Percentiles rank a stretch among this genome's conserved stretches.
Evolutionary conservation across 1,140 invertebrate genomes (phyloP).

Genomic region (Meloidogyne chitwoodi): DNA sequence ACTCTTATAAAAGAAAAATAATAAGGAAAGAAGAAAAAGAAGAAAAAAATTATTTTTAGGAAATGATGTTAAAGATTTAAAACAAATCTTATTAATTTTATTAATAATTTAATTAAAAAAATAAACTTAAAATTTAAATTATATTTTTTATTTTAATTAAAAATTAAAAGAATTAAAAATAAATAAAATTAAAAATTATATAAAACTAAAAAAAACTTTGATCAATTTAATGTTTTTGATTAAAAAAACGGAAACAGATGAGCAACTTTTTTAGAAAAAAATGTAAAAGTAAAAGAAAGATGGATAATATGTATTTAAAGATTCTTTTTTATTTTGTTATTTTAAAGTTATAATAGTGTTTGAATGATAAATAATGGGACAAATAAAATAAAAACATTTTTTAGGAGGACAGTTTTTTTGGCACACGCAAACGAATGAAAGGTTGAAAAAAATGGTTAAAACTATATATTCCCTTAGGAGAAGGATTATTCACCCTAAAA

Average conservation of each 20-base stretch:
- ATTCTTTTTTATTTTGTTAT: background rate
- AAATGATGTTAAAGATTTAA: too few relatives aligned
- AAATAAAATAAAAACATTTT: slow-evolving; percentile 3
- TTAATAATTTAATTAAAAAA: too few relatives aligned
- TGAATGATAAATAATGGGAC: slow-evolving; percentile 20
- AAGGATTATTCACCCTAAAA: background rate
- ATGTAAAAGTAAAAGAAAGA: background rate
- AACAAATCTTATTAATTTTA: too few relatives aligned
- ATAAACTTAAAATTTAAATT: too few relatives aligned
- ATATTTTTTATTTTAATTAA: too few relatives aligned
- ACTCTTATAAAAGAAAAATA: too few relatives aligned
- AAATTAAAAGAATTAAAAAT: background rate
- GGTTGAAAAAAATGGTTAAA: background rate
- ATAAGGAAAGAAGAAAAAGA: too few relatives aligned
- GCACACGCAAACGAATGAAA: background rate
- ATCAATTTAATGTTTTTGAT: background rate
- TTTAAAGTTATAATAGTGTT: background rate
- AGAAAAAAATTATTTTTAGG: too few relatives aligned
- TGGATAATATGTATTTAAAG: background rate
- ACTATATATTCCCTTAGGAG: slow-evolving; percentile 9
- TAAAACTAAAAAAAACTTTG: background rate
- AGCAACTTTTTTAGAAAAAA: background rate
- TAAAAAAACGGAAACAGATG: background rate
- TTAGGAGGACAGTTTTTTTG: background rate
- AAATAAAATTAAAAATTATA: background rate